Evolutionary conservation across 2,888 invertebrate species (phyloP).

Genomic region (Cephus pulcher): DNA sequence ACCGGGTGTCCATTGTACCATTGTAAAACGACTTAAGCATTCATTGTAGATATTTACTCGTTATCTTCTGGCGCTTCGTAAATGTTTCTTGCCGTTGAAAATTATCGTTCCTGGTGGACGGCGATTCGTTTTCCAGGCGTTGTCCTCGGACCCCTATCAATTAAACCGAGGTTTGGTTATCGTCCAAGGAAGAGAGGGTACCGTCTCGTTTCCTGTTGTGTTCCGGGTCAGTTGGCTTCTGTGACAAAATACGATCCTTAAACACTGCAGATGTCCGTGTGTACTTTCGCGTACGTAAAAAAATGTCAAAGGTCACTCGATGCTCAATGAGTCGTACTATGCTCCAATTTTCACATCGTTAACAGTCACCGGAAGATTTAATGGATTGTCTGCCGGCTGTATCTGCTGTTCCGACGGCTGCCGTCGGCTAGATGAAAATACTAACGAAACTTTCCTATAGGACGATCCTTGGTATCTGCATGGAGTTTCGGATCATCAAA

Average conservation of each 20-base stretch:
- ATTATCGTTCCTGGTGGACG: slow-evolving; percentile 42
- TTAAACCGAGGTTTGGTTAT: slow-evolving; percentile 32
- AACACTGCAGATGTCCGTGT: neutral
- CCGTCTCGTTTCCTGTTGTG: neutral
- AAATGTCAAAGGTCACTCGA: neutral
- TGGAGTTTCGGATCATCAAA: neutral
- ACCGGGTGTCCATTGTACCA: neutral
- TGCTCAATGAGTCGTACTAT: neutral
- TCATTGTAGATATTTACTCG: neutral
- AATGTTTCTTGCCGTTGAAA: slow-evolving; percentile 18
- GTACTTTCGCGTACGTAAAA: neutral
- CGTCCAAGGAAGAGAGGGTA: neutral
- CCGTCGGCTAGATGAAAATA: neutral
- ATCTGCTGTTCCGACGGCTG: neutral
- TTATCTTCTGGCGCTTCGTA: neutral
- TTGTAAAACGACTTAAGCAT: neutral
- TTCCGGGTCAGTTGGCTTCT: neutral
- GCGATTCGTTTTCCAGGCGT: slow-evolving; percentile 47
- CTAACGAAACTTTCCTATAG: neutral
- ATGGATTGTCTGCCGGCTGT: neutral
- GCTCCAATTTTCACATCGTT: neutral
- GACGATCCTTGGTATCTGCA: neutral
- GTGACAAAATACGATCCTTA: neutral
- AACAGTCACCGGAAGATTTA: neutral
- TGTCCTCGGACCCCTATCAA: slow-evolving; percentile 51